phyloP scores from a whole-genome alignment of 2,797 vertebrate species.

The Lagocephalus sceleratus region DNA sequence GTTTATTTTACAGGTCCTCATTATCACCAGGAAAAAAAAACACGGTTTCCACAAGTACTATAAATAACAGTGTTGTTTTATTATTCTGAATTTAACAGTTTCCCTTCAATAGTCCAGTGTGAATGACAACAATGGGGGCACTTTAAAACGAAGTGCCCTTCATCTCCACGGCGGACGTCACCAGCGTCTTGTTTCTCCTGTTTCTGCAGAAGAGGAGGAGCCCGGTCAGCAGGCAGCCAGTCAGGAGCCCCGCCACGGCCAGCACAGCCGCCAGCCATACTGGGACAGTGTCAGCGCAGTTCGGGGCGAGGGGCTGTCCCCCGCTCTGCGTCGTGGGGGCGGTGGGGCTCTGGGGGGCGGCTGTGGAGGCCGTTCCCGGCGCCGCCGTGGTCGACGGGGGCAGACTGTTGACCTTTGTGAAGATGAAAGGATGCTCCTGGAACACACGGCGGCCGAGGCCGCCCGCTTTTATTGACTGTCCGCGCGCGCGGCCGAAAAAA shows the following conservation, averaged over 20 bases:
- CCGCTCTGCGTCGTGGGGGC: constrained; percentile 4
- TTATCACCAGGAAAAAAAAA: constrained; percentile 3
- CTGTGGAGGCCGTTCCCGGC: constrained; percentile 2
- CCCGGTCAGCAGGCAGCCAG: constrained; percentile 69
- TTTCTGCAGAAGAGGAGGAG: constrained; percentile 58
- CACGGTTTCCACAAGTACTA: not conserved
- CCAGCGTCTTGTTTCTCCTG: constrained; percentile 14
- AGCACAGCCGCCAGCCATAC: constrained; percentile 80
- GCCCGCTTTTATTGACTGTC: not conserved
- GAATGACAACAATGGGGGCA: not conserved
- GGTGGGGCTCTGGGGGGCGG: not conserved
- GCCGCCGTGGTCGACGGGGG: constrained; percentile 13
- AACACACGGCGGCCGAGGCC: constrained; percentile 29
- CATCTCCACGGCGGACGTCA: constrained; percentile 19
- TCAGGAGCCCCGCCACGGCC: constrained; percentile 62
- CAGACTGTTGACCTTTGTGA: constrained; percentile 80
- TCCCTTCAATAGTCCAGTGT: not conserved
- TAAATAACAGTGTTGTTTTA: constrained; percentile 1
- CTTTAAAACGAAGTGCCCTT: constrained; percentile 57
- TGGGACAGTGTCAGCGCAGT: constrained; percentile 44
- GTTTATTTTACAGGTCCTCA: not conserved
- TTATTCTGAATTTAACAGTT: not conserved
- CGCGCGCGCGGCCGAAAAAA: not conserved
- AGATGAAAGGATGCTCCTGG: constrained; percentile 87
- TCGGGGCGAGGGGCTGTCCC: constrained; percentile 1